Evolutionary conservation across 2,113 vertebrate genomes (phyloP).

Genomic region (Hydrochoerus hydrochaeris): DNA sequence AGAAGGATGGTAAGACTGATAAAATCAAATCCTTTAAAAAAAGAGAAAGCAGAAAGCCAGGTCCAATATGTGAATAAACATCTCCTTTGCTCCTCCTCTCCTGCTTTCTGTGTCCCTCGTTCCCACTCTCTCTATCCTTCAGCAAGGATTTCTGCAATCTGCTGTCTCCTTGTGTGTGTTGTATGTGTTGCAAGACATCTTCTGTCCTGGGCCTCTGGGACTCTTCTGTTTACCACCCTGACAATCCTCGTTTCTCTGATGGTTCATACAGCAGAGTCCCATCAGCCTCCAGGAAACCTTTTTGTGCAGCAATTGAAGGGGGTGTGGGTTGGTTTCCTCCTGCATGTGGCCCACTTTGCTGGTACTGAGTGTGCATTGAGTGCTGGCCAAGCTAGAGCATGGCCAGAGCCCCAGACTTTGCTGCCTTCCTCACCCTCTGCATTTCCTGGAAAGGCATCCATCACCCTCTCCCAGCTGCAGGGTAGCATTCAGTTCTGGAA

Average conservation of each 20-base stretch:
- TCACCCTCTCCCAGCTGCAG: not conserved
- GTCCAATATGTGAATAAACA: too few species aligned
- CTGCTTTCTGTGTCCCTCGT: too few species aligned
- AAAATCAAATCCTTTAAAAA: not conserved
- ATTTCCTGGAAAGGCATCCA: not conserved
- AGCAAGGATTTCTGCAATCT: not conserved
- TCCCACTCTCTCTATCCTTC: accelerated
- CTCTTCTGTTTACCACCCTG: not conserved
- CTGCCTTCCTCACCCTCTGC: not conserved
- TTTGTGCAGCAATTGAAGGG: not conserved
- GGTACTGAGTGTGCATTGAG: too few species aligned
- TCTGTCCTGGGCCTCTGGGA: not conserved
- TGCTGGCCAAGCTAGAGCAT: not conserved
- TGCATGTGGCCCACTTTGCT: not conserved
- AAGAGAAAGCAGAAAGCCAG: not conserved
- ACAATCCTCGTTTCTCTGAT: not conserved
- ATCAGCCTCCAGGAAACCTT: not conserved
- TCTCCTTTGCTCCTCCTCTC: not conserved
- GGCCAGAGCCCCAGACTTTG: too few species aligned
- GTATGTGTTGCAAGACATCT: not conserved
- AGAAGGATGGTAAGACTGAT: not conserved
- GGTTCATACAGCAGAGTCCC: not conserved
- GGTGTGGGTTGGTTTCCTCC: not conserved
- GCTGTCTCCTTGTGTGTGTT: not conserved
- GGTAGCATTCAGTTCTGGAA: not conserved